These are phyloP conservation scores for Panagrolaimus sp. DNA, from an alignment of 1,140 invertebrate species.

Conservation along the genomic window DNA sequence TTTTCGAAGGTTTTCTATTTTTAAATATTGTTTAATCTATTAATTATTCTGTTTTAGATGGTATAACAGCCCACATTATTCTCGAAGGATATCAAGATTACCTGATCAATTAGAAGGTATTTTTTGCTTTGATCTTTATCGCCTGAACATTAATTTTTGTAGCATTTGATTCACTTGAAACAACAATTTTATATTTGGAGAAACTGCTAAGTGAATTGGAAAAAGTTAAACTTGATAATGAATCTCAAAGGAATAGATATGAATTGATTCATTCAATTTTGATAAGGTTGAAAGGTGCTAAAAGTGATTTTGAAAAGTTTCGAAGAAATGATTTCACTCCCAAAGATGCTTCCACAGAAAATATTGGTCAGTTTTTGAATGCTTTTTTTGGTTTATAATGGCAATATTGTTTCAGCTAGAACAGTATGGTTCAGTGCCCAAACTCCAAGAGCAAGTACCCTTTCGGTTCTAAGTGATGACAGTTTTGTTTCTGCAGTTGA, in stretches of 20 bases:
- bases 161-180: background rate
- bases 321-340: slow-evolving; percentile 19
- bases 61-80: background rate
- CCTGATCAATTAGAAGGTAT: background rate
- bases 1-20: background rate
- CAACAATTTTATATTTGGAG: slow-evolving; percentile 22
- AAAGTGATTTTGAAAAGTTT: slow-evolving; percentile 37
- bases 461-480: slow-evolving; percentile 47
- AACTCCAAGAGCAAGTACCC: slow-evolving; percentile 33
- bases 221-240: slow-evolving; percentile 33
- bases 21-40: background rate
- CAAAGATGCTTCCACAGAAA: slow-evolving; percentile 34
- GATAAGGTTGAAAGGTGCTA: slow-evolving; percentile 31
- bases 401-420: slow-evolving; percentile 25
- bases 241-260: slow-evolving; percentile 32
- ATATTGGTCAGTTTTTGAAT: slow-evolving; percentile 28
- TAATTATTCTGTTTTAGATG: background rate
- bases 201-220: slow-evolving; percentile 32
- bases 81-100: slow-evolving; percentile 3
- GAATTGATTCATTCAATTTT: slow-evolving; percentile 42
- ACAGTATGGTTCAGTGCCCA: slow-evolving; percentile 37
- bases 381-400: background rate
- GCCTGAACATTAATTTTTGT: background rate
- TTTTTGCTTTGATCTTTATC: background rate
- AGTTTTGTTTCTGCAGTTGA: slow-evolving; percentile 41